A percentile compares a stretch with the other conserved stretches of the same genome.
Evolutionary conservation across 2,797 vertebrate genomes (phyloP).

Genomic region (Euphonia xanthogaster): DNA sequence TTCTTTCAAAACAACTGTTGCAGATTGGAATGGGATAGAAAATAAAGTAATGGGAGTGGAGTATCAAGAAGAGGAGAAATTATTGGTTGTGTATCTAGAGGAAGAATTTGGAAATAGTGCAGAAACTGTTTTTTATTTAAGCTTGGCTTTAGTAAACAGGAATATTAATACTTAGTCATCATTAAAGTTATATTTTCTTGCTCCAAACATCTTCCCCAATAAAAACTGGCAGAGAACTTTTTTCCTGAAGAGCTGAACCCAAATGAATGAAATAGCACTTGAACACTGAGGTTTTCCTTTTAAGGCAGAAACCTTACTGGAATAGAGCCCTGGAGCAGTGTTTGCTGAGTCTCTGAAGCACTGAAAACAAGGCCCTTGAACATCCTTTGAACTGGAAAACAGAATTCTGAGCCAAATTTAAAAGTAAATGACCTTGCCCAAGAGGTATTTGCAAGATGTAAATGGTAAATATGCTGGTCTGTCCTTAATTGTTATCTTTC

Average conservation of each 20-base stretch:
- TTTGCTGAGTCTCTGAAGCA: neutral
- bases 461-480: neutral
- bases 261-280: neutral
- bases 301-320: neutral
- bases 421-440: neutral
- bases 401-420: neutral
- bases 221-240: neutral
- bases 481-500: neutral
- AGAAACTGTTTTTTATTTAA: neutral
- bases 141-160: neutral
- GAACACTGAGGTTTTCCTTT: neutral
- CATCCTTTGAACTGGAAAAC: neutral
- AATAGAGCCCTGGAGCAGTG: neutral
- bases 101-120: neutral
- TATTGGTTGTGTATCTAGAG: neutral
- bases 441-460: neutral
- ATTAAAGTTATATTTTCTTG: neutral
- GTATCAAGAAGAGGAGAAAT: neutral
- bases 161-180: neutral
- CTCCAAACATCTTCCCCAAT: neutral
- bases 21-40: neutral
- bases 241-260: neutral
- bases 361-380: neutral
- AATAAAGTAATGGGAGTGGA: neutral
- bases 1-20: neutral